These are phyloP conservation scores for Prostheceraeus crozeri DNA, from an alignment of 2,888 invertebrate genomes.

Conservation along the genomic window DNA sequence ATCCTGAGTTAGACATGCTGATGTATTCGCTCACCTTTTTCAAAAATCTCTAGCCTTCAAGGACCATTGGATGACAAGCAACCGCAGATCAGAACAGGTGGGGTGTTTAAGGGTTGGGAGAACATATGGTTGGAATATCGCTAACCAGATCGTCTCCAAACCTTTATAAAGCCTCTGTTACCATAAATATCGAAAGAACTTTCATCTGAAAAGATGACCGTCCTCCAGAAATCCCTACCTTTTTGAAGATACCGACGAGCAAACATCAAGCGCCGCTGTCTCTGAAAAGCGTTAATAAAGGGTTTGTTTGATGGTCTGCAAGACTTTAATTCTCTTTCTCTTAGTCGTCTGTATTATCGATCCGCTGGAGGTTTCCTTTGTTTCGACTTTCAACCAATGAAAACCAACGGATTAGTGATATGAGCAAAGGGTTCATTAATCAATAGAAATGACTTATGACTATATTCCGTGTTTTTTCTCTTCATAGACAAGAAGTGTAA, in stretches of 20 bases:
- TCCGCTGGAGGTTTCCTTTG: too few relatives aligned
- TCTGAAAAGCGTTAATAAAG: constrained; percentile 18
- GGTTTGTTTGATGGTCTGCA: constrained; percentile 10
- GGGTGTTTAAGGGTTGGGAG: constrained; percentile 11
- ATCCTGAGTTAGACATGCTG: not conserved
- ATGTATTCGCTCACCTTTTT: constrained; percentile 2
- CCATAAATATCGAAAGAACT: constrained; percentile 1
- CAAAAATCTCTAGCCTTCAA: not conserved
- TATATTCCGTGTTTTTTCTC: too few relatives aligned
- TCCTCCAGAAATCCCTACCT: constrained; percentile 3
- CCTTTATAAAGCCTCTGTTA: constrained; percentile 12
- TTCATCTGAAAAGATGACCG: constrained; percentile 18
- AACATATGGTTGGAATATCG: constrained; percentile 5
- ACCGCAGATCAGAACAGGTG: constrained; percentile 14
- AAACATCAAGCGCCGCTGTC: constrained; percentile 1
- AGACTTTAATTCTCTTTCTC: constrained; percentile 6
- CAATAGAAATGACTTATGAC: too few relatives aligned
- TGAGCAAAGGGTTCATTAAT: too few relatives aligned
- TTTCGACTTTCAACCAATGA: too few relatives aligned
- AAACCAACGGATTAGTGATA: too few relatives aligned
- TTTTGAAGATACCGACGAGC: constrained; percentile 13
- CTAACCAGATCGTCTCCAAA: constrained; percentile 6
- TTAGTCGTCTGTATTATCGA: too few relatives aligned
- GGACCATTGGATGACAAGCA: constrained; percentile 19
- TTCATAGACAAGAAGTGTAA: too few relatives aligned